A percentile compares a stretch with the other conserved stretches of the same genome.
phyloP scores from a whole-genome alignment of 64 coral and sea anemone genomes.

The Anthopleura sola region DNA sequence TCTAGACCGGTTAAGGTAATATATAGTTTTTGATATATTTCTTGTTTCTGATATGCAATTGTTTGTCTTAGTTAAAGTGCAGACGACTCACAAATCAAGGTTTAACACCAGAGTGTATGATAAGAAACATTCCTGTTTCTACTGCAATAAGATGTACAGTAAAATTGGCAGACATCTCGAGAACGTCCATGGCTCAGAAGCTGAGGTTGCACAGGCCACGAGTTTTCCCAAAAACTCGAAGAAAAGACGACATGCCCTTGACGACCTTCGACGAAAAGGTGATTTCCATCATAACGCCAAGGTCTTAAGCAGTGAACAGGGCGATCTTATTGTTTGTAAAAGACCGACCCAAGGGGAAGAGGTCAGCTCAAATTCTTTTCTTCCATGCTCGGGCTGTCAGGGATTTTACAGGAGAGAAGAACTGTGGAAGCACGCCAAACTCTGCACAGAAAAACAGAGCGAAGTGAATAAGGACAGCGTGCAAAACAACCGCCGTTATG shows the following conservation, averaged over 20 bases:
- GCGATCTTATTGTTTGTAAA: background rate
- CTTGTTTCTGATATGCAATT: background rate
- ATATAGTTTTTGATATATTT: too few species aligned
- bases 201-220: background rate
- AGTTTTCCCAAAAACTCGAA: background rate
- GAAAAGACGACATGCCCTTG: background rate
- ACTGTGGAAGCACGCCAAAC: background rate
- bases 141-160: background rate
- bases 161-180: background rate
- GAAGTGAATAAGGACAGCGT: too few species aligned
- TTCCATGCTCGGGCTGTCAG: background rate
- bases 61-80: background rate
- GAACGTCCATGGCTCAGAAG: background rate
- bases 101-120: background rate
- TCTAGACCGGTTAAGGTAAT: too few species aligned
- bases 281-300: background rate
- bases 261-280: background rate
- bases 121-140: background rate
- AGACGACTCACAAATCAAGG: background rate
- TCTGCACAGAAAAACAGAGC: too few species aligned
- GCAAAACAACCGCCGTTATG: too few species aligned
- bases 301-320: background rate
- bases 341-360: background rate
- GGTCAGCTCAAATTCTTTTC: background rate
- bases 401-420: background rate